Conservation (phyloP, 1,140 invertebrate species). For the Cherax destructor region DNA sequence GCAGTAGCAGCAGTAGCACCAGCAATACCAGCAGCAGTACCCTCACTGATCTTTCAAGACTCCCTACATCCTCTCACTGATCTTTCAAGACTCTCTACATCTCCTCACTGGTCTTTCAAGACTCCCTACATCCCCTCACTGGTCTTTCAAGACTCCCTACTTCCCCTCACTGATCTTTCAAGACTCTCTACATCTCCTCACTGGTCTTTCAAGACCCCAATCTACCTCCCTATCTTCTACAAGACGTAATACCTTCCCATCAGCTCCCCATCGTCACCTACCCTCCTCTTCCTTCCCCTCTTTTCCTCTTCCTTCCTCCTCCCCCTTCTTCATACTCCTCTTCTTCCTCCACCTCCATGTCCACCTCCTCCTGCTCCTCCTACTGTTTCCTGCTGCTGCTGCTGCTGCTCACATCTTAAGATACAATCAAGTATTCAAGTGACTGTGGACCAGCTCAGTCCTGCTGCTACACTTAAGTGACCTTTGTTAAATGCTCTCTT, state of each 20-base stretch:
- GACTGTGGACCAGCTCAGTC: conserved; percentile 2
- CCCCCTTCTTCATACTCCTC: neutral
- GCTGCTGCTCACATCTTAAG: neutral
- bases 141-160: too few species aligned
- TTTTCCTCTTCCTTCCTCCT: neutral
- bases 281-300: neutral
- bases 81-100: too few species aligned
- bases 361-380: neutral
- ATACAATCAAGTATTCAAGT: conserved; percentile 31
- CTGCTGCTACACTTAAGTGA: conserved; percentile 37
- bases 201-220: too few species aligned
- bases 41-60: too few species aligned
- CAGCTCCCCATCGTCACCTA: neutral
- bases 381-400: neutral
- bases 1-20: too few species aligned
- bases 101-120: too few species aligned
- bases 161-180: too few species aligned
- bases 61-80: too few species aligned
- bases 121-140: too few species aligned
- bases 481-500: conserved; percentile 31
- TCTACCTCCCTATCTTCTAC: neutral
- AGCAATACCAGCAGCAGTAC: too few species aligned
- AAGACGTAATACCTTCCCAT: neutral
- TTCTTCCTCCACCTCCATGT: neutral
- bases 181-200: too few species aligned